Evolutionary conservation across 64 coral and sea anemone species (phyloP).

Genomic region (Porites australiensis): DNA sequence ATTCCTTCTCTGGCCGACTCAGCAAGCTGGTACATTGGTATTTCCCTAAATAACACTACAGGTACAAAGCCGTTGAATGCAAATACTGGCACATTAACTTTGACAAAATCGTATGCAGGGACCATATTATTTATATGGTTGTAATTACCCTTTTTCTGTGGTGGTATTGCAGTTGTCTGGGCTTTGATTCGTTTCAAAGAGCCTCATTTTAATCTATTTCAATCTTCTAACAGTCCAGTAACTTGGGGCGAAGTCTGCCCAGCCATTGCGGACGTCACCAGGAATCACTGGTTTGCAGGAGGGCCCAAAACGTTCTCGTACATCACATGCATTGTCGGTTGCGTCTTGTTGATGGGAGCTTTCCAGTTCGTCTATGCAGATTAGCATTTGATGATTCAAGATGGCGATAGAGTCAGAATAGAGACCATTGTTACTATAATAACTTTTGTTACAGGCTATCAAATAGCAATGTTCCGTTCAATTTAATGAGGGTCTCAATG

Average conservation of each 20-base stretch:
- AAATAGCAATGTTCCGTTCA: constrained; percentile 44
- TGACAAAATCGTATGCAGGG: background rate
- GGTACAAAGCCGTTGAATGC: background rate
- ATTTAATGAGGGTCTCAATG: constrained; percentile 43
- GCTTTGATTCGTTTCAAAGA: constrained; percentile 32
- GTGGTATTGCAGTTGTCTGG: background rate
- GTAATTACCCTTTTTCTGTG: background rate
- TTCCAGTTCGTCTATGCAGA: constrained; percentile 78
- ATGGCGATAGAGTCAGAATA: constrained; percentile 15
- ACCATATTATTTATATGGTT: constrained; percentile 10
- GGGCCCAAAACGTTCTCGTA: constrained; percentile 42
- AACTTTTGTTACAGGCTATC: constrained; percentile 70
- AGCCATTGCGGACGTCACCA: constrained; percentile 28
- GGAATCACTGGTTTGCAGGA: constrained; percentile 27
- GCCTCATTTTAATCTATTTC: background rate
- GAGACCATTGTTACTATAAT: constrained; percentile 74
- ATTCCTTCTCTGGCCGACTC: constrained; percentile 27
- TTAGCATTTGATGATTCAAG: constrained; percentile 63
- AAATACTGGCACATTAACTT: constrained; percentile 4
- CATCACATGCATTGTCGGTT: constrained; percentile 65
- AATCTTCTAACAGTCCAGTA: background rate
- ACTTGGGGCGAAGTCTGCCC: background rate
- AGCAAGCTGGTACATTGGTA: constrained; percentile 57
- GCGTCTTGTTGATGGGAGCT: constrained; percentile 63
- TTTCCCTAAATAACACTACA: constrained; percentile 6